Base-by-base conservation (phyloP, 2,888 invertebrate species). In the Nysson spinosus region DNA sequence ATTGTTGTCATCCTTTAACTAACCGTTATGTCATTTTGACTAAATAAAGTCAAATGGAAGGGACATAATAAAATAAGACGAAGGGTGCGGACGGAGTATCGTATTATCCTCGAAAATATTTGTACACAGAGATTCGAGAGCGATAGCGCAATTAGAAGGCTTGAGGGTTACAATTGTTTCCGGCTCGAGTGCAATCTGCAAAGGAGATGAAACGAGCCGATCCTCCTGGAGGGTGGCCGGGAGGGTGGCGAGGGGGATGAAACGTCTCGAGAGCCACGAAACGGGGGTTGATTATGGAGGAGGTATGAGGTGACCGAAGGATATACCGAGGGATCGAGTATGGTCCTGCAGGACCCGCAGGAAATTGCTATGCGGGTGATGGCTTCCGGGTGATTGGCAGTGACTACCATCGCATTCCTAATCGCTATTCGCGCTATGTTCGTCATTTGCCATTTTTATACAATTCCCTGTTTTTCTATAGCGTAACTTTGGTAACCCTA, bases 321-420 rank as follows among this genome's bases (percentile, higher is more conserved):
- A 65, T 62, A 60, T 49, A 43, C 39, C 56, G 39, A 35, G 65
- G 56, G 69, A 52, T 51, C 46, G 58, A 50, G 49, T 28, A 12
- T 51, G 46, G 60, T 54, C 50, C 69, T 52, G 61, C 39, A 66
- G 62, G 69, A 61, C 65, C 60, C 43, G 64, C 58, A 69, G 75
- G 77, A 77, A 75, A 82, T 82, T 82, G 72, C 71, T 82, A 81
- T 82, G 81, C 80, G 69, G 74, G 58, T 46, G 65, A 60, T 56
- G 71, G 74, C 72, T 74, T 77, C 70, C 69, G 69, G 69, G 69
- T 82, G 82, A 81, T 82, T 79, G 80, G 79, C 78, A 81, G 73
- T 72, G 77, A 73, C 76, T 69, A 69, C 72, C 75, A 55, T 61
- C 61, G 77, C 79, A 82, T 80, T 78, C 72, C 75, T 76, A 78